Base-by-base conservation (phyloP, 2,888 invertebrate genomes). In the Agriopis leucophaearia region DNA sequence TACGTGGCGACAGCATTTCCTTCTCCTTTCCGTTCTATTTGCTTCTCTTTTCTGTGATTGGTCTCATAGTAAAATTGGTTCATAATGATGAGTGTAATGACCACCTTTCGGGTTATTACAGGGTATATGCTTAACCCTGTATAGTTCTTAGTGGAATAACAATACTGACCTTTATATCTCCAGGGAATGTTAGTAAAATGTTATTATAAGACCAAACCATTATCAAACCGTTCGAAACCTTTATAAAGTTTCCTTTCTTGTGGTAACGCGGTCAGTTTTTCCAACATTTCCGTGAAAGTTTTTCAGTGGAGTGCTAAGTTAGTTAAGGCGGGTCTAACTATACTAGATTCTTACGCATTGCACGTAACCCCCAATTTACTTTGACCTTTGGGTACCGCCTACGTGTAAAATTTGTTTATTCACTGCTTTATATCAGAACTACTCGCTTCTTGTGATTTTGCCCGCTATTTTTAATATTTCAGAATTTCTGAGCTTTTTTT, bases 181-280 rank as follows among this genome's bases (percentile, higher is more conserved):
- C 1, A 56, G 4, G 45, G 57, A 45, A 47, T 58, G 36, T 58
- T 45, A 57, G 44, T 56, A 9, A 57, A 57, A 47, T 58, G 35
- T 48, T 35, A 35, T 57, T 55, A 55, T 18, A 27, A 42, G 27
- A 40, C 40, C 15, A 8, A 51, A 15, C 38, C 54, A 54, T 54
- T 54, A 54, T 10, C 13, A 55, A 27, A 42, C 55, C 55, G 18
- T 18, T 18, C 18, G 13, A 57, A 56, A 42, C 12, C 44, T 48
- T 40, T 58, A 15, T 40, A 52, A 64, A 64, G 13, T 51, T 51
- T 44, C 40, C 59, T 51, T 64, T 63, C 42, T 68, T 64, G 68
- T 52, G 68, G 68, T 56, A 47, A 55, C 15, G 55, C 60, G 64
- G 68, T 51, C 64, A 64, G 64, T 64, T 68, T 58, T 67, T 56